Evolutionary conservation across 2,113 vertebrate genomes (phyloP).

Genomic region (Ceyx margarethae): DNA sequence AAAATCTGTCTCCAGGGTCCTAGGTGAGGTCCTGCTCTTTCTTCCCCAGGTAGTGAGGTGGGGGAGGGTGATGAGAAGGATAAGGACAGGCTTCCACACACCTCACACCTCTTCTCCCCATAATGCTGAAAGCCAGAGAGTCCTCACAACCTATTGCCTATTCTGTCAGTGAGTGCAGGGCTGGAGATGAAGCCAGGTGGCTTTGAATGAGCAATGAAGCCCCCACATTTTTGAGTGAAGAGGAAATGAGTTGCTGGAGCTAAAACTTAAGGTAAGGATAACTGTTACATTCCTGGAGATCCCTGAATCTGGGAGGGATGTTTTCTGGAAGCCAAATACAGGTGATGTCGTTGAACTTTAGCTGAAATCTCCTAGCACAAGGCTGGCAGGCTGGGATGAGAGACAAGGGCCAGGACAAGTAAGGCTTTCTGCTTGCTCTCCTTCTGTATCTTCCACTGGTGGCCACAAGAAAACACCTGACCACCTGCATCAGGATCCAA

Average conservation of each 20-base stretch:
- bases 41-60: background rate
- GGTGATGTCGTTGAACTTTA: background rate
- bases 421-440: background rate
- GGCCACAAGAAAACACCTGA: background rate
- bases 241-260: background rate
- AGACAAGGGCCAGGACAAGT: background rate
- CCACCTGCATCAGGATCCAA: background rate
- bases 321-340: background rate
- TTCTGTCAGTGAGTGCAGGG: background rate
- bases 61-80: background rate
- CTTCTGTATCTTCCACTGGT: background rate
- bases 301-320: background rate
- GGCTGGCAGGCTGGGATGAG: background rate
- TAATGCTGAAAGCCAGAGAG: background rate
- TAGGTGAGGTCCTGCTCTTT: background rate
- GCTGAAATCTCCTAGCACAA: background rate
- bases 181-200: background rate
- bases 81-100: background rate
- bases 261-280: background rate
- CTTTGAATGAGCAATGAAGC: background rate
- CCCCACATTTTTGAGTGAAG: background rate
- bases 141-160: background rate
- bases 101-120: background rate
- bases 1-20: conserved; percentile 25
- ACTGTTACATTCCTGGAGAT: background rate